Base-by-base conservation (phyloP, 1,140 invertebrate genomes). In the Zaprionus taronus region DNA sequence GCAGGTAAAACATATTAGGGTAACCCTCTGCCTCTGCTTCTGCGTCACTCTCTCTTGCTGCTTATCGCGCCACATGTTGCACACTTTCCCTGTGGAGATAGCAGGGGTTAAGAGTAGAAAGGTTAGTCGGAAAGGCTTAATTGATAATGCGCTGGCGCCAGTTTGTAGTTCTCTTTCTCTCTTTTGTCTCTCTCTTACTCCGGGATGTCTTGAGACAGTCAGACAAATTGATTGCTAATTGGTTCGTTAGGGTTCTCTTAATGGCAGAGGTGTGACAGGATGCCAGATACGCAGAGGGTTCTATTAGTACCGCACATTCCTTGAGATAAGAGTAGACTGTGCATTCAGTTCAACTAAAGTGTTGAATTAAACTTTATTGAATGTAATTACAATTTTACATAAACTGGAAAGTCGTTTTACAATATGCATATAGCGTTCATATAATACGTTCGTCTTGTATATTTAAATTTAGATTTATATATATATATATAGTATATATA, bases 371-470 rank as follows among this genome's bases (percentile, higher is more conserved):
- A 90, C 85, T 90, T 90, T 90, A 90, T 90, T 90, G 82, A 89
- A 85, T 91, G 73, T 91, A 91, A 90, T 90, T 90, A 90, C 85
- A 91, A 90, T 90, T 90, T 90, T 91, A 91, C 85, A 85, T 87
- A 90, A 90, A 90, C 82, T 90, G 85, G 85, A 90, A 91, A 90
- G 85, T 91, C 73, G 72, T 81, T 84, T 89, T 90, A 87, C 83
- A 86, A 80, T 83, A 79, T 81, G 34, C 66, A 64, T 82, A 77
- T 81, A 82, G 80, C 82, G 47, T 84, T 78, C 73, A 82, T 84
- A 65, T 62, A 67, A 57, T 67, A 66, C 36, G 36, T 67, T 79
- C 61, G 67, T 76, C n/a, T 71, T 61, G 57, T 62, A 71, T 69
- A 69, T 65, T 56, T 72, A 64, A 38, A 41, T 76, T 11, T 51